Evolutionary conservation across 2,113 vertebrate species (phyloP).

Genomic region (Anolis sagrei): DNA sequence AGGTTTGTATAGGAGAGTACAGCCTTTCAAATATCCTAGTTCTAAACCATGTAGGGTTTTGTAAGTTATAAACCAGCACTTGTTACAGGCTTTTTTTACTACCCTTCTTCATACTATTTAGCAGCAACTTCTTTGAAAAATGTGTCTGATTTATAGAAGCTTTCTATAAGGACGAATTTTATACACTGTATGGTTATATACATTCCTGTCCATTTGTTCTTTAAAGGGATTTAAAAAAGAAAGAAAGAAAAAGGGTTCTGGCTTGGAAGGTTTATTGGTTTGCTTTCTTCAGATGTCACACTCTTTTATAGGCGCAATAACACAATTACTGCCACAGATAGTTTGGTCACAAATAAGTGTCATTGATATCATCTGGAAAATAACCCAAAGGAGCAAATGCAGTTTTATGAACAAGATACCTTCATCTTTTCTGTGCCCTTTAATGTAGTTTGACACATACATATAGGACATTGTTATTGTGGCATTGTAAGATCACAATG

Average conservation of each 20-base stretch:
- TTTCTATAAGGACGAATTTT: not conserved
- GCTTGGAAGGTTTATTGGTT: not conserved
- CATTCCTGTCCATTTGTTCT: not conserved
- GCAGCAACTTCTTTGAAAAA: not conserved
- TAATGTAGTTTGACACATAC: not conserved
- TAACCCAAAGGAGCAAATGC: not conserved
- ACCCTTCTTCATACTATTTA: not conserved
- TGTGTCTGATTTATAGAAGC: not conserved
- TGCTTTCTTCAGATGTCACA: not conserved
- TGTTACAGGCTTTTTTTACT: not conserved
- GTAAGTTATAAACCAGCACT: not conserved
- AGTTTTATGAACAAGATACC: not conserved
- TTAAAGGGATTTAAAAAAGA: not conserved
- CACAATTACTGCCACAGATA: not conserved
- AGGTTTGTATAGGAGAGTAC: not conserved
- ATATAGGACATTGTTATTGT: not conserved
- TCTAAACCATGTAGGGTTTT: not conserved
- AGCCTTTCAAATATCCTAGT: too few species aligned
- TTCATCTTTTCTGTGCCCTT: not conserved
- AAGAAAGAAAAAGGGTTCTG: not conserved
- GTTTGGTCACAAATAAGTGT: not conserved
- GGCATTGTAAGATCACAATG: not conserved
- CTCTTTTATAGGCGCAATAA: conserved; percentile 6
- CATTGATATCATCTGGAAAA: not conserved
- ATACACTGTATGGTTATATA: not conserved